phyloP scores from a whole-genome alignment of 2,888 invertebrate species.

The Scelioninae gen. 1 region DNA sequence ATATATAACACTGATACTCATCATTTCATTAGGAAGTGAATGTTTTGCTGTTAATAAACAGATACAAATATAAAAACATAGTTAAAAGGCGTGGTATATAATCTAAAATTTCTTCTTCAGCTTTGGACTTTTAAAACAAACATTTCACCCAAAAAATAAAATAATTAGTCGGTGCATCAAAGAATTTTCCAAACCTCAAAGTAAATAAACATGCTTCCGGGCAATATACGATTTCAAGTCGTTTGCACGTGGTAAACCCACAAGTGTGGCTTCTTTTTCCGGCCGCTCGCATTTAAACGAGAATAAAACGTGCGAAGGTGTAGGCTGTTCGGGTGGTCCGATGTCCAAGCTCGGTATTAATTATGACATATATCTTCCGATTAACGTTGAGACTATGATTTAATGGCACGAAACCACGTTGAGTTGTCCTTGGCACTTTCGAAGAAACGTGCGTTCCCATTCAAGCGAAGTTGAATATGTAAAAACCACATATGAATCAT shows the following conservation, averaged over 20 bases:
- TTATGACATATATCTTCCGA: conserved; percentile 78
- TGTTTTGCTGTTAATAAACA: too few species aligned
- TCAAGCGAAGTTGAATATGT: conserved; percentile 50
- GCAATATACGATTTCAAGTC: conserved; percentile 53
- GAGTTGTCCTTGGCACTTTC: conserved; percentile 66
- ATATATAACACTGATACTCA: not conserved
- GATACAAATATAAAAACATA: not conserved
- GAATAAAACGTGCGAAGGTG: conserved; percentile 65
- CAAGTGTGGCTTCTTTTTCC: conserved; percentile 54
- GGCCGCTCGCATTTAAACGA: conserved; percentile 53
- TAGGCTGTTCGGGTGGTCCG: conserved; percentile 79
- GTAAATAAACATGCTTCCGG: conserved; percentile 61
- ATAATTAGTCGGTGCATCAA: conserved; percentile 50
- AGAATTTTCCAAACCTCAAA: conserved; percentile 51
- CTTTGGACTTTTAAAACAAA: conserved; percentile 15
- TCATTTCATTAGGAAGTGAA: too few species aligned
- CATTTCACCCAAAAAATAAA: conserved; percentile 33
- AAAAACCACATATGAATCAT: conserved; percentile 59
- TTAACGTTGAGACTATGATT: conserved; percentile 66
- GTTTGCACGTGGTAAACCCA: conserved; percentile 47
- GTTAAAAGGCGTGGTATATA: not conserved
- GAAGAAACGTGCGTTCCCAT: conserved; percentile 52
- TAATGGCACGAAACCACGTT: conserved; percentile 66
- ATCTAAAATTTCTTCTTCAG: not conserved
- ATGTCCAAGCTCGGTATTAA: conserved; percentile 75